phyloP scores from a whole-genome alignment of 2,888 invertebrate genomes.

The Nomada lathburiana region DNA sequence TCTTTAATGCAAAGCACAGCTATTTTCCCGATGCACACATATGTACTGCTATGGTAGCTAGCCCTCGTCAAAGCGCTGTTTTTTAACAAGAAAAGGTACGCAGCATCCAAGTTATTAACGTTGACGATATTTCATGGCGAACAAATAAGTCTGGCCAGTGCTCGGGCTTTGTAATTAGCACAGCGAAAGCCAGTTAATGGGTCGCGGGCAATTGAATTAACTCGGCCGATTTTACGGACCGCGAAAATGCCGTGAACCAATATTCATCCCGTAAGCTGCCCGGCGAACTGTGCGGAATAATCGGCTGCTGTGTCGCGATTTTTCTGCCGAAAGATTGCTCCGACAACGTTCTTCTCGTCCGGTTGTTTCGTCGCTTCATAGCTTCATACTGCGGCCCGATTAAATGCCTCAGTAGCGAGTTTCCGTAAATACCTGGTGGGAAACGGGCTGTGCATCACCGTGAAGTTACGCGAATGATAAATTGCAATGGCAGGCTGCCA shows the following conservation, averaged over 20 bases:
- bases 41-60: too few relatives aligned
- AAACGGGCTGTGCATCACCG: slow-evolving; percentile 21
- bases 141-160: slow-evolving; percentile 11
- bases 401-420: slow-evolving; percentile 34
- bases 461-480: slow-evolving; percentile 47
- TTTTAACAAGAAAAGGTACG: too few relatives aligned
- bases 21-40: too few relatives aligned
- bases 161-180: slow-evolving; percentile 15
- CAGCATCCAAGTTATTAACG: too few relatives aligned
- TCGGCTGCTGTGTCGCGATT: background rate
- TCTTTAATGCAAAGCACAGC: too few relatives aligned
- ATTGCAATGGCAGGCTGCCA: background rate
- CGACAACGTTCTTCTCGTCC: too few relatives aligned
- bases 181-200: slow-evolving; percentile 17
- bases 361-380: too few relatives aligned
- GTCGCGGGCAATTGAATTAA: slow-evolving; percentile 29
- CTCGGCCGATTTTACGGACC: slow-evolving; percentile 25
- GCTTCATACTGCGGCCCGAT: background rate
- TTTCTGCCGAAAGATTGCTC: background rate
- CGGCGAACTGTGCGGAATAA: background rate
- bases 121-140: slow-evolving; percentile 1
- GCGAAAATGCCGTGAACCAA: slow-evolving; percentile 16
- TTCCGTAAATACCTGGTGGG: slow-evolving; percentile 22
- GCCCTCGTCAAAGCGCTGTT: too few relatives aligned
- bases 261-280: background rate